Conservation (phyloP, 2,888 invertebrate genomes). For the Embidobia sp. region DNA sequence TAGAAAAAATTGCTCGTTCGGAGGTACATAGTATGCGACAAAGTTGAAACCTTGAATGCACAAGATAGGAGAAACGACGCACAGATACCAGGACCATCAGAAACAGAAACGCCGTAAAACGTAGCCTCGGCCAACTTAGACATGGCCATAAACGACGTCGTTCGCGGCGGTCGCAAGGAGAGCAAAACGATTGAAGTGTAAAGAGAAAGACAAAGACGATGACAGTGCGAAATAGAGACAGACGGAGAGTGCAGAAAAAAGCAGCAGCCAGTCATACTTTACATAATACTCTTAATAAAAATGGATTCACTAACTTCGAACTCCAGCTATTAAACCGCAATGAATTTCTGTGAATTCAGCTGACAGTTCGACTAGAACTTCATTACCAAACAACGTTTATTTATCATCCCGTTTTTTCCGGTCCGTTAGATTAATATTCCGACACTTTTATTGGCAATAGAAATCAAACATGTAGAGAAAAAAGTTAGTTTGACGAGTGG, state of each 20-base stretch:
- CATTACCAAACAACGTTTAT: background rate
- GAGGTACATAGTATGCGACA: conserved; percentile 58
- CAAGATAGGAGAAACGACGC: conserved; percentile 73
- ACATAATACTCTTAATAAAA: conserved; percentile 66
- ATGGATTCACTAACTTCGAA: conserved; percentile 38
- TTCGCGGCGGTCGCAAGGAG: conserved; percentile 66
- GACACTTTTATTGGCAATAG: conserved; percentile 1
- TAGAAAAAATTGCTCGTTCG: conserved; percentile 25
- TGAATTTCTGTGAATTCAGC: background rate
- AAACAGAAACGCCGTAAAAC: conserved; percentile 78
- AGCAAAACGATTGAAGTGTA: conserved; percentile 55
- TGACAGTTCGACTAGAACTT: background rate
- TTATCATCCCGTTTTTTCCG: too few relatives aligned
- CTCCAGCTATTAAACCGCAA: conserved; percentile 11
- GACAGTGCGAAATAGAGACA: conserved; percentile 44
- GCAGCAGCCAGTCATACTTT: conserved; percentile 48
- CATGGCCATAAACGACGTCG: conserved; percentile 75
- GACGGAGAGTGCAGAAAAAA: conserved; percentile 41
- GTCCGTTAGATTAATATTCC: too few relatives aligned
- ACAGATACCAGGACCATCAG: conserved; percentile 74
- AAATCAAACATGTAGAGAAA: conserved; percentile 1
- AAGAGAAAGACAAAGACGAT: conserved; percentile 45
- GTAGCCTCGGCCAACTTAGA: conserved; percentile 81
- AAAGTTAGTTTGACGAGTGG: conserved; percentile 17
- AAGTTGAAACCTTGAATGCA: conserved; percentile 72